Base-by-base conservation (phyloP, 2,797 vertebrate species). In the Macrochelys suwanniensis region DNA sequence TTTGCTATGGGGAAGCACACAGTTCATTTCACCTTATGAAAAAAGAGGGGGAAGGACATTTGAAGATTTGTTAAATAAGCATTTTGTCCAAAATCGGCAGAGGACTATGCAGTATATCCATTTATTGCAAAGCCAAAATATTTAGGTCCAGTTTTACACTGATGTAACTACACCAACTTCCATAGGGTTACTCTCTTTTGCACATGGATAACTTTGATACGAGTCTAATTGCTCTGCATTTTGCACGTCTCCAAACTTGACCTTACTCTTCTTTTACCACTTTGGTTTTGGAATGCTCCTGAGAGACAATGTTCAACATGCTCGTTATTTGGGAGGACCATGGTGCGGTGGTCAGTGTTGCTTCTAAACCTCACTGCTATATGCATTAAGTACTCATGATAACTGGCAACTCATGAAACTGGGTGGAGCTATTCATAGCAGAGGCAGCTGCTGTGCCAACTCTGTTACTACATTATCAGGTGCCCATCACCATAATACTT, bases 51-150 rank as follows among this genome's bases (percentile, higher is more conserved):
- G 16, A 37, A 79, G 50, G 12, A 16, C 11, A 56, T 53, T 7
- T 47, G 42, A 87, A 82, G 82, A 76, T 23, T 1, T 80, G 65
- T 53, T 90, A 76, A 87, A 80, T 33, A 45, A 11, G 1, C 78
- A 49, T 89, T 87, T 96, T 94, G 90, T 89, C 53, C 53, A 89
- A 57, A 80, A 5, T 82, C 91, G 83, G 31, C 53, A 77, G 47
- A 49, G 10, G 42, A 76, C 6, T 85, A 7, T 71, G 47, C 57
- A 37, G 11, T 12, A 79, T 45, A 42, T 79, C 59, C 10, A 15
- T 81, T 47, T 94, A 56, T 81, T 88, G 28, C 33, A 94, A 13
- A 92, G 15, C 17, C 47, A 2, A 88, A 89, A 76, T 80, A n/a
- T 53, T 90, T n/a, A 37, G n/a, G 33, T 95, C 80, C 23, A 1